Base-by-base conservation (phyloP, 1,140 invertebrate genomes). In the Temnothorax longispinosus region DNA sequence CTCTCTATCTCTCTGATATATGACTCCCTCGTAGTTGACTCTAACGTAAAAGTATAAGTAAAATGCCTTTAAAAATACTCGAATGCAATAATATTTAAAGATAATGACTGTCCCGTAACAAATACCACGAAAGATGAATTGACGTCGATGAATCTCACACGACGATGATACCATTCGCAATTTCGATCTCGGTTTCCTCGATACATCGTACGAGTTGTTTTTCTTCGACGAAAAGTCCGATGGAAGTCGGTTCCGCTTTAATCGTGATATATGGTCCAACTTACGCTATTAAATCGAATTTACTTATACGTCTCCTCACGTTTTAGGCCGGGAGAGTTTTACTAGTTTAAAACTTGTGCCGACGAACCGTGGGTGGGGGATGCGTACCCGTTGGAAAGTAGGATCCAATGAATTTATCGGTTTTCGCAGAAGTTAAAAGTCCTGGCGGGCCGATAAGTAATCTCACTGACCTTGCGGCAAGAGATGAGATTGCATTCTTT, bases 221-320 rank as follows among this genome's bases (percentile, higher is more conserved):
- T 76, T 76, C 21, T 47, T 21, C 27, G 4, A 0, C 8, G n/a
- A 50, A 85, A 62, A 88, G 65, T 72, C 44, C 44, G n/a, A 27
- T 5, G 27, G 27, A 27, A 78, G 60, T 71, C 21, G 67, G 11
- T 54, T 54, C 18, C 18, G 21, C 65, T 80, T 74, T 87, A 86
- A 87, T 71, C 77, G 44, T 72, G 74, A 89, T 84, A 27, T 85
- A 84, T 54, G 74, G 47, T 56, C 52, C 41, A 85, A 87, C 75
- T 90, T 87, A 56, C 54, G 65, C 77, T 80, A 89, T 90, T 89
- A 87, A 90, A 90, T 90, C 86, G 89, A 90, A 85, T 89, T 87
- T 88, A 81, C 88, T 85, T 87, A 87, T 80, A 76, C 88, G 58
- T 87, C 67, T 85, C 64, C 84, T 82, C 85, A 65, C 87, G 88